Conservation (phyloP, 2,797 vertebrate genomes). For the Pelodytes ibericus region DNA sequence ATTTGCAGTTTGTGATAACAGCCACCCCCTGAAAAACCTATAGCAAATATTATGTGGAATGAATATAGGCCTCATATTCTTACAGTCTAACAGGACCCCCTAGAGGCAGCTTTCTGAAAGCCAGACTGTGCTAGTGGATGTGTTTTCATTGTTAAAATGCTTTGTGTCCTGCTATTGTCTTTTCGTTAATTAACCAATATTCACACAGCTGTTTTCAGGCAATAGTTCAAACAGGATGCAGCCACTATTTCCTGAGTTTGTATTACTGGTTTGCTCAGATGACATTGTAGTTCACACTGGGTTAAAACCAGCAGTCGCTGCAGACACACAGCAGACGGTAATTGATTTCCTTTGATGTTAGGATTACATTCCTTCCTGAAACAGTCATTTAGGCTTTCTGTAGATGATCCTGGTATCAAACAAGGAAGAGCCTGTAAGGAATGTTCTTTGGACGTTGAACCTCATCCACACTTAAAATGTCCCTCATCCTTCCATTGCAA, state of each 20-base stretch:
- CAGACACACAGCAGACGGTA: conserved; percentile 50
- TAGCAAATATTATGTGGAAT: not conserved
- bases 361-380: conserved; percentile 58
- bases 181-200: conserved; percentile 48
- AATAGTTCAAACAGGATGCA: conserved; percentile 73
- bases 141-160: conserved; percentile 26
- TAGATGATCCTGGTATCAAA: conserved; percentile 63
- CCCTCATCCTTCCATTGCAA: conserved; percentile 11
- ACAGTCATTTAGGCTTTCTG: conserved; percentile 57
- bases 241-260: conserved; percentile 76
- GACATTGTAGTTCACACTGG: conserved; percentile 61
- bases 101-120: conserved; percentile 46
- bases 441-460: conserved; percentile 18
- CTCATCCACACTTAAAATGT: conserved; percentile 20
- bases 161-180: conserved; percentile 54
- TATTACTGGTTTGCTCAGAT: conserved; percentile 74
- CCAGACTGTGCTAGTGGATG: conserved; percentile 16
- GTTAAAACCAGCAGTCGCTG: conserved; percentile 61
- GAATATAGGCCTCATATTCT: conserved; percentile 44
- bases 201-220: conserved; percentile 67
- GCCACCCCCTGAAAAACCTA: not conserved
- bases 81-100: conserved; percentile 60
- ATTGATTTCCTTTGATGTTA: conserved; percentile 70
- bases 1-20: not conserved
- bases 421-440: conserved; percentile 44